phyloP scores from a whole-genome alignment of 1,140 invertebrate species.

The Saccostrea echinata region DNA sequence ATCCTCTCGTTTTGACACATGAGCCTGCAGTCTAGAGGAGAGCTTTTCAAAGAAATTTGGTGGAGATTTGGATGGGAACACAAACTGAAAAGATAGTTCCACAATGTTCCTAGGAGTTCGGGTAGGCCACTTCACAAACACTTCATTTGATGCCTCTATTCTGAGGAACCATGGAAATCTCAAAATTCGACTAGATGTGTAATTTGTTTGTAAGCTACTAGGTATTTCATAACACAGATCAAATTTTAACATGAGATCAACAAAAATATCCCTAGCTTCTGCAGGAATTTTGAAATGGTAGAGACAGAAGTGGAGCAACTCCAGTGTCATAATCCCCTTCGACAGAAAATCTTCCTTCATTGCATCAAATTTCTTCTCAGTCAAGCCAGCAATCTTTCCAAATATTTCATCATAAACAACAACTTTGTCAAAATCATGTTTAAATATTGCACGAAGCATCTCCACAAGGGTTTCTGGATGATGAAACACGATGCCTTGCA shows the following conservation, averaged over 20 bases:
- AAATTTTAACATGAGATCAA: slow-evolving; percentile 76
- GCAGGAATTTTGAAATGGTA: slow-evolving; percentile 70
- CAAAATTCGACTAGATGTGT: slow-evolving; percentile 64
- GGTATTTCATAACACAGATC: slow-evolving; percentile 74
- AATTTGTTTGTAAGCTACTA: slow-evolving; percentile 57
- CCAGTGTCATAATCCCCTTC: slow-evolving; percentile 72
- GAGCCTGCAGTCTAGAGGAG: slow-evolving; percentile 70
- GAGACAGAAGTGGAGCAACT: slow-evolving; percentile 71
- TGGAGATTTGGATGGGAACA: slow-evolving; percentile 69
- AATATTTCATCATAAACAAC: slow-evolving; percentile 65
- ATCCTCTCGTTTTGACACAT: slow-evolving; percentile 68
- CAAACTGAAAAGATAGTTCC: slow-evolving; percentile 67
- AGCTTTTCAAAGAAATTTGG: slow-evolving; percentile 77
- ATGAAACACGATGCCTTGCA: slow-evolving; percentile 73
- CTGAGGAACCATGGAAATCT: slow-evolving; percentile 76
- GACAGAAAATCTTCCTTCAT: slow-evolving; percentile 72
- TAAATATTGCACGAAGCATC: slow-evolving; percentile 75
- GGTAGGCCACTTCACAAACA: slow-evolving; percentile 66
- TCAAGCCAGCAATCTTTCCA: slow-evolving; percentile 61
- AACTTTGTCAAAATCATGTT: slow-evolving; percentile 74
- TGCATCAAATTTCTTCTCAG: slow-evolving; percentile 63
- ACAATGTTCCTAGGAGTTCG: slow-evolving; percentile 66
- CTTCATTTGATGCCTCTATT: slow-evolving; percentile 60
- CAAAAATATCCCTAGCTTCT: slow-evolving; percentile 71
- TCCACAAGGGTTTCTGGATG: slow-evolving; percentile 75